Evolutionary conservation across 2,113 vertebrate genomes (phyloP), one percentile per base, ranked within the genome.

Genomic region (Cromileptes altivelis): DNA sequence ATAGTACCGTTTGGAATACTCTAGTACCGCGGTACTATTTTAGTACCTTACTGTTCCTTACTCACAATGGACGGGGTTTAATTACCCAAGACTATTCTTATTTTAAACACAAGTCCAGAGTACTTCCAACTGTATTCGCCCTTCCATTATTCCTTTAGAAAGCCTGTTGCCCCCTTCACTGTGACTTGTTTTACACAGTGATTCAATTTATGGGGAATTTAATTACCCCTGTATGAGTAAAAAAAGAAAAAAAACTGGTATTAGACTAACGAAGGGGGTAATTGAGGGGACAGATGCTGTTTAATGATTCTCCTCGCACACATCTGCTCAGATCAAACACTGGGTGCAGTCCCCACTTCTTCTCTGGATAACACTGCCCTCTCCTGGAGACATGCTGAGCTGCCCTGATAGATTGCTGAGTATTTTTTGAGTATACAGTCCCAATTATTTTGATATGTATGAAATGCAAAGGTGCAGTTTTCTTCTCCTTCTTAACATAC

Each of bases 321-420:
- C 77, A 89, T 90, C 83, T 86, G 78, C 72, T 88, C 67, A 68
- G 55, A 79, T 80, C 70, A 82, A 47, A 63, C 56, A 33, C 50
- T 58, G 25, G 21, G n/a, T 10, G 58, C 33, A 4, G 42, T 33
- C 55, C 47, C 42, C 55, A 52, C 47, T 19, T 25, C 30, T 42
- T 60, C 37, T 45, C 65, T 72, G 50, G 23, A 49, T 37, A 88
- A 86, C 85, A 92, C 85, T 91, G 87, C 88, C 90, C 93, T 85
- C 94, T 94, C 37, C 80, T 92, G 95, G 92, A 65, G 1, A 27
- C 18, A 72, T 4, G 64, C 70, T 68, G 49, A 64, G 53, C 71
- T 70, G 13, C 40, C 30, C 40, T 12, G 56, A 53, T 19, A 1
- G 47, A 15, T 11, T 6, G 19, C 1, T 75, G 5, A 63, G 5